Percentiles rank a stretch among this genome's conserved stretches.
These are phyloP conservation scores for Cylas formicarius DNA, from an alignment of 1,140 invertebrate species.

Conservation along the genomic window DNA sequence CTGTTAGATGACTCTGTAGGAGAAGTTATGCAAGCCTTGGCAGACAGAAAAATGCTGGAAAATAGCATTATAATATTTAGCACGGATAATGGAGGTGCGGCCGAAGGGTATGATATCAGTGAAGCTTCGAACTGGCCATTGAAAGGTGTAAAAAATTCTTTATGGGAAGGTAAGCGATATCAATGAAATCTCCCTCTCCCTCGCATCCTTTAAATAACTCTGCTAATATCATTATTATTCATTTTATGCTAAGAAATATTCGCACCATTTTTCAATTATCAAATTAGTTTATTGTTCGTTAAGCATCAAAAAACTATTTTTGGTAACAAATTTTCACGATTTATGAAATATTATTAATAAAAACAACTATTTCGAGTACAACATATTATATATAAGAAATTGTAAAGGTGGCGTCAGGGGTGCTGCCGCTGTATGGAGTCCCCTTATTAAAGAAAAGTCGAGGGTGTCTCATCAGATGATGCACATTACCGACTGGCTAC, in stretches of 20 bases:
- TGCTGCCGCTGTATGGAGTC: constrained; percentile 58
- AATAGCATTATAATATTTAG: constrained; percentile 76
- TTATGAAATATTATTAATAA: no score
- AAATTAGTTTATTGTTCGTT: no score
- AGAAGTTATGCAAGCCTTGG: constrained; percentile 61
- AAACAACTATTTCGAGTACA: no score
- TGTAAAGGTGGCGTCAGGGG: constrained; percentile 81
- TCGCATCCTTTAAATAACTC: no score
- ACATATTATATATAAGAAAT: no score
- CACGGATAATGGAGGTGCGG: constrained; percentile 82
- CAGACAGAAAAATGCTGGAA: constrained; percentile 56
- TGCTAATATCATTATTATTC: no score
- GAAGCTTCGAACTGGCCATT: constrained; percentile 86
- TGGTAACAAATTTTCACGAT: no score
- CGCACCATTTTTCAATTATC: no score
- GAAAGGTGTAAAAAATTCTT: constrained; percentile 71
- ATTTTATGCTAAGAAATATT: no score
- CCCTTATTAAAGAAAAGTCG: constrained; percentile 45
- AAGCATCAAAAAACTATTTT: no score
- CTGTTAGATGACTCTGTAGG: constrained; percentile 83
- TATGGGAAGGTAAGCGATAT: no score
- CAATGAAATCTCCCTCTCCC: no score
- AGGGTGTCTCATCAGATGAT: constrained; percentile 62
- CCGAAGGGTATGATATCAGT: constrained; percentile 76
- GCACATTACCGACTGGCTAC: constrained; percentile 84